Conservation (phyloP, 2,797 vertebrate species). For the Diplodus puntazzo region DNA sequence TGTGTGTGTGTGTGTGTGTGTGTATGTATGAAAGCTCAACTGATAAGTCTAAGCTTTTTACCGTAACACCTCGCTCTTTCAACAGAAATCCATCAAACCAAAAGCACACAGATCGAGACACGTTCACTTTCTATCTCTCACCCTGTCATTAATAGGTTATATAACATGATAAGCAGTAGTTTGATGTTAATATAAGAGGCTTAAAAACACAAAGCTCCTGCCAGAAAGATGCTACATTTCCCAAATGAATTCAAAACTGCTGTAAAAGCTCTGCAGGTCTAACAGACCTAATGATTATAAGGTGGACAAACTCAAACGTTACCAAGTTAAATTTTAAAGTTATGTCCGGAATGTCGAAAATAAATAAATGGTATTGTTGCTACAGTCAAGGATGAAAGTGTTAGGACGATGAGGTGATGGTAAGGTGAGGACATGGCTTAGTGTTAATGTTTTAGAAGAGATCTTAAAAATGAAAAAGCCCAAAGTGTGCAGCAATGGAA, state of each 20-base stretch:
- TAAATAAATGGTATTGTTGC: not conserved
- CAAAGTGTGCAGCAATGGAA: no score
- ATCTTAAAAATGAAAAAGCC: no score
- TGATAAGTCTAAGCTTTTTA: conserved; percentile 53
- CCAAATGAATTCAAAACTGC: not conserved
- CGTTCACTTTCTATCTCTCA: conserved; percentile 38
- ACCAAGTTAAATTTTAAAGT: not conserved
- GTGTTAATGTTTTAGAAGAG: not conserved
- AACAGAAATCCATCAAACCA: conserved; percentile 54
- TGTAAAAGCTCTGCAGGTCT: not conserved
- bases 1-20: conserved; percentile 1
- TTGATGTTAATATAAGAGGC: conserved; percentile 18
- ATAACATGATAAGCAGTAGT: conserved; percentile 25
- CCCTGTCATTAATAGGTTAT: conserved; percentile 30
- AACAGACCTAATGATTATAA: not conserved
- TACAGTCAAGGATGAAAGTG: not conserved
- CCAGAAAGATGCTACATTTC: conserved; percentile 9
- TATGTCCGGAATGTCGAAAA: not conserved
- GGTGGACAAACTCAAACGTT: conserved; percentile 6
- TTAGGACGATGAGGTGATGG: not conserved
- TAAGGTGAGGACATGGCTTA: not conserved
- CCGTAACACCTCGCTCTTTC: conserved; percentile 35
- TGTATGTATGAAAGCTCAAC: conserved; percentile 18
- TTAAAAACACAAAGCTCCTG: conserved; percentile 23
- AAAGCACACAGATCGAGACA: conserved; percentile 48